Evolutionary conservation across 1,140 invertebrate genomes (phyloP), one percentile per base, ranked within the genome.

Genomic region (Drosophila melanogaster): DNA sequence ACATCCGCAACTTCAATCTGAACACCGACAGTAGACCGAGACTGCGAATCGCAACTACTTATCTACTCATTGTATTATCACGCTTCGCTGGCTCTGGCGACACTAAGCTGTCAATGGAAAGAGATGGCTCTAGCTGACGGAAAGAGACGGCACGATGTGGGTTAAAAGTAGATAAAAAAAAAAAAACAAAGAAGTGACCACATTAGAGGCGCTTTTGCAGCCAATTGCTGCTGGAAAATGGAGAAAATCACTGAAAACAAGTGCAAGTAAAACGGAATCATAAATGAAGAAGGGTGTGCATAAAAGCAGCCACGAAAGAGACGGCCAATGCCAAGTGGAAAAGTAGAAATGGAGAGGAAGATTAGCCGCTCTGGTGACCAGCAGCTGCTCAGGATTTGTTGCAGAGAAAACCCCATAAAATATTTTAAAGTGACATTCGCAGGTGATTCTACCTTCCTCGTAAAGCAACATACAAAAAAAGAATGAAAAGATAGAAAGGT

Each of bases 151-250:
- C 26, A 49, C 40, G 44, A 15, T 15, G 57, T 57, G 53, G 53
- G 19, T 43, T 56, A 59, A 35, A 47, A 19, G 40, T 12, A 19
- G 17, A 44, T 19, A 10, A 17, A 17, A 33, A 33, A 15, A 33
- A 30, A 35, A 41, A 22, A 26, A 30, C 38, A 24, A 38, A 24
- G 41, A 64, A 24, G 60, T 60, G 40, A 44, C 51, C 53, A 57
- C 55, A 77, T 77, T 77, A 70, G 55, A 58, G 57, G 49, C 53
- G 37, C 75, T 61, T 62, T 77, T 35, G 54, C 14, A 78, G 65
- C 46, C 75, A 77, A 77, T 78, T 78, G 56, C 57, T 58, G 65
- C 75, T 19, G 46, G 54, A 40, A 65, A 78, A 71, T 30, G 62
- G 35, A 26, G 40, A 40, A 71, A 78, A 78, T 78, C 65, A 71